Evolutionary conservation across 92 coral and sea anemone genomes (phyloP).

Genomic region (Blastomussa wellsi): DNA sequence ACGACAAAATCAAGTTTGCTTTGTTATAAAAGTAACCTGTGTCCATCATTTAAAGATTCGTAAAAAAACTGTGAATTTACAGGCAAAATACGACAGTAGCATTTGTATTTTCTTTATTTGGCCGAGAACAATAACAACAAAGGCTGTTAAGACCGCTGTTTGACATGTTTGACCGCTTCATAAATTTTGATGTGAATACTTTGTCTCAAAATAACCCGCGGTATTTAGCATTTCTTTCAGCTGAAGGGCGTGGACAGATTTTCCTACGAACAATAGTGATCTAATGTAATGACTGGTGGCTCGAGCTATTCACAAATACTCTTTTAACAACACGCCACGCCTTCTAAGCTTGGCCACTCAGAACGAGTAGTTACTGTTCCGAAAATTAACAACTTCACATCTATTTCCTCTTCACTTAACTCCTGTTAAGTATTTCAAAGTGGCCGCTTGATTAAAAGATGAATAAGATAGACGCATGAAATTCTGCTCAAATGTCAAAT

Average conservation of each 20-base stretch:
- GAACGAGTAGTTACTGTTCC: conserved; percentile 25
- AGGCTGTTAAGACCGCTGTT: conserved; percentile 7
- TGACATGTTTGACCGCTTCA: conserved; percentile 13
- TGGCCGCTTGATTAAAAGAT: conserved; percentile 37
- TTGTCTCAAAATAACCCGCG: conserved; percentile 16
- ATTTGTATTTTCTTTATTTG: conserved; percentile 3
- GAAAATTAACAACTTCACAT: conserved; percentile 26
- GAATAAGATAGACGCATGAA: conserved; percentile 35
- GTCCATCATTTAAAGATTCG: neutral
- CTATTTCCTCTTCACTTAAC: conserved; percentile 39
- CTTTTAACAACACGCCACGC: conserved; percentile 34
- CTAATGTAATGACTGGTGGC: neutral
- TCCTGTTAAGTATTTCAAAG: conserved; percentile 38
- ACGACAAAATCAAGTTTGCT: conserved; percentile 9
- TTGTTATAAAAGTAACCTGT: conserved; percentile 13
- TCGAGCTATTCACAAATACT: conserved; percentile 7
- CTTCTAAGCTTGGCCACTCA: conserved; percentile 24
- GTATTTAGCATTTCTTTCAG: conserved; percentile 14
- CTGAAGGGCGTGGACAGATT: conserved; percentile 5
- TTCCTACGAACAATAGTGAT: conserved; percentile 4
- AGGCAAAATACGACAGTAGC: conserved; percentile 5
- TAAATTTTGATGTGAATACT: neutral
- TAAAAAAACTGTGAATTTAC: conserved; percentile 16
- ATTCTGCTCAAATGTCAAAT: conserved; percentile 12
- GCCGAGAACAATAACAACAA: conserved; percentile 6